These are phyloP conservation scores for Poicephalus gulielmi DNA, from an alignment of 2,113 vertebrate species.

Conservation along the genomic window DNA sequence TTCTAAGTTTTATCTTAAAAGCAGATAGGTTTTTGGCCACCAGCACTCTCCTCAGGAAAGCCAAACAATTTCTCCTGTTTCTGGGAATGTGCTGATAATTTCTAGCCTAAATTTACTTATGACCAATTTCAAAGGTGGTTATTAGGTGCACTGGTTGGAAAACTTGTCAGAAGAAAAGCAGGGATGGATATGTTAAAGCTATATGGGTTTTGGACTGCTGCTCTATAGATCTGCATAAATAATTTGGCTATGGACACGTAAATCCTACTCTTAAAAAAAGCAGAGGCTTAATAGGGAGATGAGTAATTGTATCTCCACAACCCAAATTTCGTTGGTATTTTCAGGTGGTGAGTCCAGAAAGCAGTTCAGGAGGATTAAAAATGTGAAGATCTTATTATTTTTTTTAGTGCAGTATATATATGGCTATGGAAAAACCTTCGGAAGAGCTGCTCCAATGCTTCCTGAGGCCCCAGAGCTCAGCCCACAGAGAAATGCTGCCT, in stretches of 20 bases:
- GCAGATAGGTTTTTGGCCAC: background rate
- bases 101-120: background rate
- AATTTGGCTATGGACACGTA: background rate
- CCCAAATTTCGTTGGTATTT: background rate
- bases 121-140: background rate
- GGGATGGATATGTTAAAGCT: slow-evolving; percentile 5
- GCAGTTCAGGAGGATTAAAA: background rate
- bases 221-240: slow-evolving; percentile 39
- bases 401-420: background rate
- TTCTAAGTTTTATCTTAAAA: background rate
- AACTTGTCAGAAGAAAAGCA: slow-evolving; percentile 6
- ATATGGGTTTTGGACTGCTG: background rate
- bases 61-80: background rate
- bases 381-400: background rate
- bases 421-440: background rate
- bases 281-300: background rate
- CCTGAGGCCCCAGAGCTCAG: background rate
- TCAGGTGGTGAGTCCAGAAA: background rate
- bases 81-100: background rate
- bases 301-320: background rate
- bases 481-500: background rate
- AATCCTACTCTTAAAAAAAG: slow-evolving; percentile 1
- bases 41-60: background rate
- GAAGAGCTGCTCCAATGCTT: background rate
- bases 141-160: background rate